Percentiles rank a stretch among this genome's conserved stretches.
Conservation (phyloP, 2,113 vertebrate genomes). For the Morone chrysops region DNA sequence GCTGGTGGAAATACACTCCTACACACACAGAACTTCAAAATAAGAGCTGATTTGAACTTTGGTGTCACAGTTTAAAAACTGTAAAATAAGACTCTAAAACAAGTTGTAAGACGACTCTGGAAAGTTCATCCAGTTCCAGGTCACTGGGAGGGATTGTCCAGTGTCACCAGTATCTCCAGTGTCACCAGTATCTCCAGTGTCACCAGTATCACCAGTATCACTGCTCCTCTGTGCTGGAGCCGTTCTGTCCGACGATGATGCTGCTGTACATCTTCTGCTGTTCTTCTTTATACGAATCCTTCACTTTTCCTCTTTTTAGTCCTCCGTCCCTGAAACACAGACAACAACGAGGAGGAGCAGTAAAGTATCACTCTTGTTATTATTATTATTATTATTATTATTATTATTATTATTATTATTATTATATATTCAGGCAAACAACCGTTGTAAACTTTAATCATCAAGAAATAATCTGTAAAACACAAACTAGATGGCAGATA, state of each 20-base stretch:
- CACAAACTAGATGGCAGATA: too few relatives aligned
- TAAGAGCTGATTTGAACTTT: neutral
- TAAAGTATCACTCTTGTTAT: too few relatives aligned
- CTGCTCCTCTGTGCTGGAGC: neutral
- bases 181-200: too few relatives aligned
- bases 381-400: too few relatives aligned
- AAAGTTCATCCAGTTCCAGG: neutral
- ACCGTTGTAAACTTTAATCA: too few relatives aligned
- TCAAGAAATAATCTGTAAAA: too few relatives aligned
- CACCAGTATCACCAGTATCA: neutral
- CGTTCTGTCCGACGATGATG: slow-evolving; percentile 87
- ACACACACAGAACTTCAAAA: neutral
- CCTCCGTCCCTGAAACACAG: slow-evolving; percentile 91
- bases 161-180: too few relatives aligned
- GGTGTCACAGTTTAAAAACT: neutral
- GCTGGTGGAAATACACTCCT: slow-evolving; percentile 41
- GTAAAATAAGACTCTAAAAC: neutral
- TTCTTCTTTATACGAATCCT: slow-evolving; percentile 90
- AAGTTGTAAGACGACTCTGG: neutral
- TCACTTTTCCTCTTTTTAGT: slow-evolving; percentile 93
- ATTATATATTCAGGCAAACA: too few relatives aligned
- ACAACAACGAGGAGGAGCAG: too few relatives aligned
- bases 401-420: too few relatives aligned
- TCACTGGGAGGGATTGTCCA: too few relatives aligned
- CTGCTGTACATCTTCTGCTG: slow-evolving; percentile 98